A percentile compares a stretch with the other conserved stretches of the same genome.
Conservation (phyloP, 2,888 invertebrate genomes). For the Lamellibrachia columna region DNA sequence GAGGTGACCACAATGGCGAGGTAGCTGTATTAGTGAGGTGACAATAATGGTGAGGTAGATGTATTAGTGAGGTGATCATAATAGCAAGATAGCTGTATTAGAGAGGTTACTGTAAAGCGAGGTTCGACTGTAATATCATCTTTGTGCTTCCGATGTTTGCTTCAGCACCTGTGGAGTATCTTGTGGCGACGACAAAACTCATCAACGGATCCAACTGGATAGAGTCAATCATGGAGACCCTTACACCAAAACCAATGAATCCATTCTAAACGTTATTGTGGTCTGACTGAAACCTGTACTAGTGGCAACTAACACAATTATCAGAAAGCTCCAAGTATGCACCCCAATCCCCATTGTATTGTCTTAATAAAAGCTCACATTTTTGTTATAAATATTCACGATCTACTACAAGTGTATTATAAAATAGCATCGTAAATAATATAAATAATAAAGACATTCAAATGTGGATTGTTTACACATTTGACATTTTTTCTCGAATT, state of each 20-base stretch:
- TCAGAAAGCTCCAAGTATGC: neutral
- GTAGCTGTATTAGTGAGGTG: no score
- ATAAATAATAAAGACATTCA: no score
- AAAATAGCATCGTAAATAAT: no score
- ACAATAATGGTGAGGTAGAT: no score
- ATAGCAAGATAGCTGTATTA: no score
- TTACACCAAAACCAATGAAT: constrained; percentile 39
- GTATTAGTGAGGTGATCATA: neutral
- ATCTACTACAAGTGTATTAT: no score
- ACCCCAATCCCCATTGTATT: neutral
- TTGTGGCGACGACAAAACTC: constrained; percentile 84
- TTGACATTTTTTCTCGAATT: no score
- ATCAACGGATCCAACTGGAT: constrained; percentile 90
- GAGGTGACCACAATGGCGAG: no score
- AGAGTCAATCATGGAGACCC: constrained; percentile 44
- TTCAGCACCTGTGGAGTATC: constrained; percentile 74
- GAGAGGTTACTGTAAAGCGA: no score
- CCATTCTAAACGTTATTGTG: constrained; percentile 36
- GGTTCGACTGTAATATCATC: neutral
- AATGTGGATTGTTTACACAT: no score
- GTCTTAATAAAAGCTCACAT: neutral
- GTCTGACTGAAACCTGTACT: neutral
- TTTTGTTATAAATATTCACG: no score
- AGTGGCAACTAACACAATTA: neutral
- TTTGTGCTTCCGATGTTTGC: neutral